Evolutionary conservation across 2,888 invertebrate species (phyloP), one percentile per base, ranked within the genome.

Genomic region (Chesias legatella): DNA sequence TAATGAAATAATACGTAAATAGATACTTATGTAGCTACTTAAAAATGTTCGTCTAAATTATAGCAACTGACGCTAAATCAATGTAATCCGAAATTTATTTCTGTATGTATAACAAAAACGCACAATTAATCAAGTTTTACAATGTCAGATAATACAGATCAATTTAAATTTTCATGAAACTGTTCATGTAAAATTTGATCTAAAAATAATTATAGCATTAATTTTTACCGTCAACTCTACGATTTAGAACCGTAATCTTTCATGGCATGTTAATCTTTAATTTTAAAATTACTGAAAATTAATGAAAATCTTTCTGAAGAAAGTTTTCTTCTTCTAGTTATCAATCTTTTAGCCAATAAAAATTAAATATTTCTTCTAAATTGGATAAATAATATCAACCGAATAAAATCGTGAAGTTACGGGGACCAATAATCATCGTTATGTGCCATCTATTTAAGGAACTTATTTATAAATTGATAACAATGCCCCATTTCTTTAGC

Each of bases 381-480:
- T 26, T 25, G 22, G 24, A 29, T 24, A 38, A 21, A 11, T 1
- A 20, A 23, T 28, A 26, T 47, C 33, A 43, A 49, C 38, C 23
- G 31, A 35, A 32, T 48, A 47, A 47, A 58, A 58, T 43, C 60
- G 58, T 73, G 63, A 73, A 71, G 71, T 67, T 68, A 63, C 67
- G 75, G 81, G 72, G 82, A 80, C 79, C 82, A 79, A 82, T 72
- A 65, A 63, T 69, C 63, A 66, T 60, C 63, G 49, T 60, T 58
- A 72, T 64, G 78, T 79, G 78, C 77, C 79, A 79, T 79, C 67
- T 75, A 68, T 65, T 59, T 74, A 68, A 65, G 59, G 53, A 49
- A 51, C 53, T 59, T 56, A 48, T 40, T 43, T 49, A 43, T 48
- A 45, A 37, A 36, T 29, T 33, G 36, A 40, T 40, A 41, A 36